Evolutionary conservation across 2,888 invertebrate genomes (phyloP), one percentile per base, ranked within the genome.

Genomic region (Orthosia gracilis): DNA sequence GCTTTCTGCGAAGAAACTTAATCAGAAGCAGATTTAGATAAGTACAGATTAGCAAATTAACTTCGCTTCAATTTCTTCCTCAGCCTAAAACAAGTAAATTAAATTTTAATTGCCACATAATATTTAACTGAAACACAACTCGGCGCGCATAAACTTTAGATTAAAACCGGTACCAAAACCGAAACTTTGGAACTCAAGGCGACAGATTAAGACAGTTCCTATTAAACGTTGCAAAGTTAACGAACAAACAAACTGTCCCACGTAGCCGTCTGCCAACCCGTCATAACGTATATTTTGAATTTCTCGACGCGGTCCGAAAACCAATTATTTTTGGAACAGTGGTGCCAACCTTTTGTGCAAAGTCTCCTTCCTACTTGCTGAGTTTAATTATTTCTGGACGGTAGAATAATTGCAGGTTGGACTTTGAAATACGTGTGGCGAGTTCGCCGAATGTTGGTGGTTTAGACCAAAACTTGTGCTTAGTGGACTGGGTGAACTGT

Each of bases 271-370:
- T 78, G 83, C 82, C 84, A 82, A 78, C 83, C 73, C 77, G 69
- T 80, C 69, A 78, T 83, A 77, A 31, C 59, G 76, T 62, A 75
- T 64, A 83, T 84, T 86, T 89, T 83, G 87, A 88, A 89, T 89
- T 87, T 88, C 84, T 71, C 82, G 79, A 79, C 85, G 87, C 79
- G 89, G 89, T 91, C 89, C 85, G 86, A 89, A 91, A 91, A 90
- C 91, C 89, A 92, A 92, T 92, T 92, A 91, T 90, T 90, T 89
- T 91, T 90, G 84, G 80, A 91, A 91, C 89, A 88, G 73, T 85
- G 79, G 81, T 71, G 78, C 77, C 85, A 83, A 86, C 86, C 85
- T 87, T 86, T 87, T 84, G 88, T 84, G 73, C 86, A 76, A 83
- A 82, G 75, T 82, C 85, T 73, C 69, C 78, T 74, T 73, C 69